Evolutionary conservation across 1,140 invertebrate species (phyloP), one percentile per base, ranked within the genome.

Genomic region (Rhopalosiphum maidis): DNA sequence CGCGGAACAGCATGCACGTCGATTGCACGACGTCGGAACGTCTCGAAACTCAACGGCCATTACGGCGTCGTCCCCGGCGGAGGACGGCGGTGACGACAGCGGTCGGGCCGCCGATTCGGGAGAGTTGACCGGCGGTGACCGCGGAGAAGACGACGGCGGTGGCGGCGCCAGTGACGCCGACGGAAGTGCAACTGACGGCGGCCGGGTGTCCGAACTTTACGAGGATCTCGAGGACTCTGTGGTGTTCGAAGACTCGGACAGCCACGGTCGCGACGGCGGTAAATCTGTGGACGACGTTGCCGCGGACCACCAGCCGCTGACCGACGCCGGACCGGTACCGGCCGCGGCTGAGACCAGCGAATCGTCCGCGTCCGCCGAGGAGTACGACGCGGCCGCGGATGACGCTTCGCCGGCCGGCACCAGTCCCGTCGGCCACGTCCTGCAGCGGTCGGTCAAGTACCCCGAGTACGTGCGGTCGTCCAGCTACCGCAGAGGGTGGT

Each of bases 381-480:
- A 93, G 11, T 60, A 85, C 82, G 48, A 55, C 25, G 55, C 43
- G 18, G 60, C 15, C 23, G 30, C 8, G 1, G 68, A 35, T 3
- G 91, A 92, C 91, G 68, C 60, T 1, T 22, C 7, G 48, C 5
- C 93, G 48, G 55, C 93, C 77, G 82, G 91, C 21, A 85, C 22
- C 48, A 55, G 35, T 30, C n/a, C 82, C 25, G 82, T 54, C 8
- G 82, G 54, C 11, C 21, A 23, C 18, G 82, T 86, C 9, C 7
- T 41, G 1, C 90, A 83, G 60, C 68, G 46, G 82, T 30, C 48
- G 8, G 82, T 86, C 35, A 54, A 55, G 51, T 93, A 37, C 43
- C 91, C 91, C 35, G 91, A 93, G 25, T 93, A 93, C 48, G 91
- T 86, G 21, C n/a, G 82, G 23, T 86, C 91, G 91, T 86, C 91